Evolutionary conservation across 2,797 vertebrate genomes (phyloP).

Genomic region (Lepidocolaptes lacrymiger): DNA sequence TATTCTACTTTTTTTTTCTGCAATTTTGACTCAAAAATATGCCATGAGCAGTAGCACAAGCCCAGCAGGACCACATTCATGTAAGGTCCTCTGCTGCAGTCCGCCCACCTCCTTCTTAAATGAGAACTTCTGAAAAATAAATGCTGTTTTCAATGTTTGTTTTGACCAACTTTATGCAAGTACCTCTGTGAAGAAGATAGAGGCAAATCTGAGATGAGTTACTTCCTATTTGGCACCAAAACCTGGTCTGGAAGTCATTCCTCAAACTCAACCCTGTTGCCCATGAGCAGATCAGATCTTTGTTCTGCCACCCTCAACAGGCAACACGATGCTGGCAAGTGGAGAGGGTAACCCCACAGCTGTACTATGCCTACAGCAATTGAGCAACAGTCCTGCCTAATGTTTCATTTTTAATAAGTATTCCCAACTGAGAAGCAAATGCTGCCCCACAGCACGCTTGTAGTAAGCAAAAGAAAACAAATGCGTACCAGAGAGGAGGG

Average conservation of each 20-base stretch:
- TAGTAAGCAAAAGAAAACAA: background rate
- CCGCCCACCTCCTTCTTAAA: background rate
- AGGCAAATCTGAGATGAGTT: background rate
- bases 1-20: background rate
- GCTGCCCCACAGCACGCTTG: background rate
- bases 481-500: background rate
- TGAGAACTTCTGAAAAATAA: background rate
- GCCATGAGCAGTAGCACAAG: background rate
- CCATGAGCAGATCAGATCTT: background rate
- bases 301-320: background rate
- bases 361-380: background rate
- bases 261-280: background rate
- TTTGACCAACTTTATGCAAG: background rate
- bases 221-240: background rate
- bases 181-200: background rate
- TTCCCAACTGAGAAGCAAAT: background rate
- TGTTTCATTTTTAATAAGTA: background rate
- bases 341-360: background rate
- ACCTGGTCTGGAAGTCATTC: background rate
- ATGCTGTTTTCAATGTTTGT: background rate
- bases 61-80: background rate
- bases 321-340: rapidly evolving
- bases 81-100: background rate
- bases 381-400: background rate
- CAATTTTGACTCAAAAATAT: background rate